These are phyloP conservation scores for Ancistrus triradiatus DNA, from an alignment of 2,113 vertebrate species.

Conservation along the genomic window DNA sequence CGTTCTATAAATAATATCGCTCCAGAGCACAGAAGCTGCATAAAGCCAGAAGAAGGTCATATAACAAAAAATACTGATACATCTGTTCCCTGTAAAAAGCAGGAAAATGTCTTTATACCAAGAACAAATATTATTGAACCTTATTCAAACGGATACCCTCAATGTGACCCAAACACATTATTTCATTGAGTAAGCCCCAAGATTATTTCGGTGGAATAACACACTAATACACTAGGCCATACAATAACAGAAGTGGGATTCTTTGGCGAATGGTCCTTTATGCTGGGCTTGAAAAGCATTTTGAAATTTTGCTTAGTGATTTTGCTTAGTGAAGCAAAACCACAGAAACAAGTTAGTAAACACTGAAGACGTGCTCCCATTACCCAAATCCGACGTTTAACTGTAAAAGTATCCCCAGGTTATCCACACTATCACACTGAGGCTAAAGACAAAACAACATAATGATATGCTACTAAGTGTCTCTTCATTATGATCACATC, in stretches of 20 bases:
- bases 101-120: slow-evolving; percentile 10
- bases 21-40: background rate
- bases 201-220: slow-evolving; percentile 18
- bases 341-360: too few relatives aligned
- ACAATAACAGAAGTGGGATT: slow-evolving; percentile 23
- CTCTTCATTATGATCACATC: too few relatives aligned
- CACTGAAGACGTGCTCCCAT: background rate
- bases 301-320: background rate
- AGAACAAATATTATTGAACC: slow-evolving; percentile 27
- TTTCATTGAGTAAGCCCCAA: slow-evolving; percentile 25
- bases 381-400: background rate
- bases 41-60: background rate
- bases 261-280: slow-evolving; percentile 1
- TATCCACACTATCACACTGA: too few relatives aligned
- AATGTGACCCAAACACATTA: slow-evolving; percentile 26
- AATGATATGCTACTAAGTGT: too few relatives aligned
- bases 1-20: background rate
- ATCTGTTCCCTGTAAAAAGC: slow-evolving; percentile 4
- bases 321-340: background rate
- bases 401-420: background rate
- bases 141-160: slow-evolving; percentile 23
- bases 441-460: too few relatives aligned
- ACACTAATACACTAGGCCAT: slow-evolving; percentile 7
- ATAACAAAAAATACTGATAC: slow-evolving; percentile 11
- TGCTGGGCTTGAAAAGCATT: background rate